Conservation (phyloP, 2,888 invertebrate genomes). For the Penaeus monodon region DNA sequence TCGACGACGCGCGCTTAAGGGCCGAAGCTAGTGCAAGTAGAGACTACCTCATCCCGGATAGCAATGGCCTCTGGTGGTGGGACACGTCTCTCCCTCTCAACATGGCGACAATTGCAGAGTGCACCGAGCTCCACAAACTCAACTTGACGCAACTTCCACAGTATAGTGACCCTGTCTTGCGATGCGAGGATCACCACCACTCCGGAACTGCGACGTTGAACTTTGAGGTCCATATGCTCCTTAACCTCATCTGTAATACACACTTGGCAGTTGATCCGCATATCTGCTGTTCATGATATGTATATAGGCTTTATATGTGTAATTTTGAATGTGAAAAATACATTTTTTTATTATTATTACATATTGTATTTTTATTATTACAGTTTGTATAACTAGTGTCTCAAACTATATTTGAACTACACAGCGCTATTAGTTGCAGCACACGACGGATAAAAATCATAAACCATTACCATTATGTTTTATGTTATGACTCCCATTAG, state of each 20-base stretch:
- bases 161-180: neutral
- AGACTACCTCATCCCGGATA: neutral
- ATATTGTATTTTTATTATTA: too few relatives aligned
- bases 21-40: too few relatives aligned
- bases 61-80: constrained; percentile 1
- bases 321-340: too few relatives aligned
- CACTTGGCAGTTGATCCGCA: neutral
- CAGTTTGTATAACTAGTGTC: too few relatives aligned
- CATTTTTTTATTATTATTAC: too few relatives aligned
- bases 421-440: too few relatives aligned
- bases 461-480: too few relatives aligned
- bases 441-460: too few relatives aligned
- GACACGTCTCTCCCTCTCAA: constrained; percentile 2
- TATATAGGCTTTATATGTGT: too few relatives aligned
- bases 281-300: constrained; percentile 8
- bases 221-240: constrained; percentile 9
- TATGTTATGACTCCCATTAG: too few relatives aligned
- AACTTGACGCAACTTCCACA: neutral
- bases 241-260: constrained; percentile 8
- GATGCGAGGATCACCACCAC: constrained; percentile 9
- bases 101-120: neutral
- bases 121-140: neutral
- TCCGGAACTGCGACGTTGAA: neutral
- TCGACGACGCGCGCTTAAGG: neutral
- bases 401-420: too few relatives aligned